A percentile compares a stretch with the other conserved stretches of the same genome.
These are phyloP conservation scores for Aporophyla nigra DNA, from an alignment of 2,888 invertebrate genomes.

Conservation along the genomic window DNA sequence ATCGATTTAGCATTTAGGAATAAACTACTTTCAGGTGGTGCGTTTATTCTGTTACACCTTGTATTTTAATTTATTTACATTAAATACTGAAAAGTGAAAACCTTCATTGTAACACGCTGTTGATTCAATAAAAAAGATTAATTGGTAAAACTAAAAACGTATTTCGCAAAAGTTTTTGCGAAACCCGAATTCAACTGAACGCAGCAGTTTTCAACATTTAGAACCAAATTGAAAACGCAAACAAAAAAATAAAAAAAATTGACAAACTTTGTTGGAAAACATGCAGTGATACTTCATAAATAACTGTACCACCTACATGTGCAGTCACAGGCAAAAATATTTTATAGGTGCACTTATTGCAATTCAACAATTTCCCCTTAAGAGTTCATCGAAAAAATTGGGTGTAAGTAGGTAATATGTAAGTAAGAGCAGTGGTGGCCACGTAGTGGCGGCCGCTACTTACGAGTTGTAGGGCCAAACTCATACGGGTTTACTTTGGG, in stretches of 20 bases:
- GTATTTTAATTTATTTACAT: not conserved
- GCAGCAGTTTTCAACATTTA: conserved; percentile 31
- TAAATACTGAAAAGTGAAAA: not conserved
- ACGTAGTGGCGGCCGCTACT: too few species aligned
- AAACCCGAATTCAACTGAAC: conserved; percentile 6
- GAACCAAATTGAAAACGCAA: conserved; percentile 3
- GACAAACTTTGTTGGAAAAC: conserved; percentile 25
- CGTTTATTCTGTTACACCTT: too few species aligned
- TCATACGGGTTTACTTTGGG: too few species aligned
- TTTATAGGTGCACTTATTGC: not conserved
- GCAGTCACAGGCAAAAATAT: not conserved
- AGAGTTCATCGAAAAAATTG: not conserved
- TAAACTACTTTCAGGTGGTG: not conserved
- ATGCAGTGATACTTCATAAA: conserved; percentile 8
- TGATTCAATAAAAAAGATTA: not conserved
- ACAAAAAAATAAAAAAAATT: conserved; percentile 11
- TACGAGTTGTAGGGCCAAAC: too few species aligned
- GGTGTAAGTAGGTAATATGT: not conserved
- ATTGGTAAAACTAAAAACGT: conserved; percentile 1
- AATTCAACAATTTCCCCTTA: not conserved
- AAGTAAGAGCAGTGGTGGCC: not conserved
- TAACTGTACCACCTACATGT: not conserved
- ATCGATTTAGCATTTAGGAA: not conserved
- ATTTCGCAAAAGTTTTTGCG: conserved; percentile 6
- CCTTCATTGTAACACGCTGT: not conserved